phyloP scores from a whole-genome alignment of 2,888 invertebrate species.

The Cheilosia scutellata region DNA sequence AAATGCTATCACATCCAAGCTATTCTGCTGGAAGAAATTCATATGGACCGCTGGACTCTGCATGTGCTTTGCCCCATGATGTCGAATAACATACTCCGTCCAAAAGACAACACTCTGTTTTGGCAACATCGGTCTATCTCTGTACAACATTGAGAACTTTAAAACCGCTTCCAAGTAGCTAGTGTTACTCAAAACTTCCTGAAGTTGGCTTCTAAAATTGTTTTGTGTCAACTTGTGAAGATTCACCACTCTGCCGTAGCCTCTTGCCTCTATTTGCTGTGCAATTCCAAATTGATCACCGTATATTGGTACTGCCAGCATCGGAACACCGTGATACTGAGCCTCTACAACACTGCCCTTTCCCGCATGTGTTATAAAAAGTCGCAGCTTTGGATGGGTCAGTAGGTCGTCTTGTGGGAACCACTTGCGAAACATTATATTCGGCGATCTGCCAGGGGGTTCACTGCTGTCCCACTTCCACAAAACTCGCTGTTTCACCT shows the following conservation, averaged over 20 bases:
- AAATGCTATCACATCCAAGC: constrained; percentile 83
- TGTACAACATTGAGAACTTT: constrained; percentile 83
- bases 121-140: constrained; percentile 84
- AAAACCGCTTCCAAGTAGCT: constrained; percentile 79
- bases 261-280: constrained; percentile 64
- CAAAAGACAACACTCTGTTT: constrained; percentile 85
- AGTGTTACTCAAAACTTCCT: constrained; percentile 76
- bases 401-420: constrained; percentile 88
- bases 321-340: constrained; percentile 86
- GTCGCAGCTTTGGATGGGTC: constrained; percentile 86
- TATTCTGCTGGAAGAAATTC: constrained; percentile 83
- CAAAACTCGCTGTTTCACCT: constrained; percentile 86
- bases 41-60: constrained; percentile 84
- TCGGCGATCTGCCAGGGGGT: constrained; percentile 85
- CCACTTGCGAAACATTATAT: constrained; percentile 87
- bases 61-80: constrained; percentile 84
- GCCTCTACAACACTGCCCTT: constrained; percentile 87
- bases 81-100: constrained; percentile 85
- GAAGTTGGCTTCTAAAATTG: constrained; percentile 65
- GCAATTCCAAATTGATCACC: constrained; percentile 78
- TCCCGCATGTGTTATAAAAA: constrained; percentile 88
- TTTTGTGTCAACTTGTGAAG: constrained; percentile 71
- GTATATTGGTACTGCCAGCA: constrained; percentile 80
- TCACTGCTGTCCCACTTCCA: constrained; percentile 87
- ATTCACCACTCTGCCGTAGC: constrained; percentile 77